phyloP scores from a whole-genome alignment of 2,888 invertebrate species.

The Oscheius sp. region DNA sequence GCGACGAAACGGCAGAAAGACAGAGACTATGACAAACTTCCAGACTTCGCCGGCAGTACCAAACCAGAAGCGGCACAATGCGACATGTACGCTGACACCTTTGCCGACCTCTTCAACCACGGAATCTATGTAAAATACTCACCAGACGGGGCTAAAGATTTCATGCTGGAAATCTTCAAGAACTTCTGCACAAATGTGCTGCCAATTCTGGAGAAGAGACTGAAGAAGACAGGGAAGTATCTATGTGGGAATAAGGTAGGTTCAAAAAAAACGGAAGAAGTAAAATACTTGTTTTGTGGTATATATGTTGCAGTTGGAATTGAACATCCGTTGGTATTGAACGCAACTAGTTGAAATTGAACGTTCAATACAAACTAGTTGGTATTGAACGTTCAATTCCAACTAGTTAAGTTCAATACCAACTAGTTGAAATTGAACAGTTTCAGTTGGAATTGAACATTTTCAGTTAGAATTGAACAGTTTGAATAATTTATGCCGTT shows the following conservation, averaged over 20 bases:
- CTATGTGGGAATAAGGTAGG: constrained; percentile 24
- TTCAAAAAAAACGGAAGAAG: neutral
- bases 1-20: no score
- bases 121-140: constrained; percentile 19
- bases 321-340: no score
- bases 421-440: no score
- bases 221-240: constrained; percentile 24
- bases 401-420: no score
- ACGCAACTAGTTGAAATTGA: no score
- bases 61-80: constrained; percentile 35
- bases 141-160: constrained; percentile 1
- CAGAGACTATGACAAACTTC: neutral
- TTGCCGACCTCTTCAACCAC: constrained; percentile 19
- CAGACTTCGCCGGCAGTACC: constrained; percentile 33
- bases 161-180: neutral
- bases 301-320: neutral
- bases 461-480: no score
- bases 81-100: constrained; percentile 32
- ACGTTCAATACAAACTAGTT: no score
- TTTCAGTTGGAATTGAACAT: no score
- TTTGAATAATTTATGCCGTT: no score
- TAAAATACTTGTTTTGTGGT: neutral
- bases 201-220: constrained; percentile 5
- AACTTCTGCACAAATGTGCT: constrained; percentile 13
- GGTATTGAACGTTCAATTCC: no score